A percentile compares a stretch with the other conserved stretches of the same genome.
Conservation (phyloP, 2,888 invertebrate species). For the Phalera bucephala region DNA sequence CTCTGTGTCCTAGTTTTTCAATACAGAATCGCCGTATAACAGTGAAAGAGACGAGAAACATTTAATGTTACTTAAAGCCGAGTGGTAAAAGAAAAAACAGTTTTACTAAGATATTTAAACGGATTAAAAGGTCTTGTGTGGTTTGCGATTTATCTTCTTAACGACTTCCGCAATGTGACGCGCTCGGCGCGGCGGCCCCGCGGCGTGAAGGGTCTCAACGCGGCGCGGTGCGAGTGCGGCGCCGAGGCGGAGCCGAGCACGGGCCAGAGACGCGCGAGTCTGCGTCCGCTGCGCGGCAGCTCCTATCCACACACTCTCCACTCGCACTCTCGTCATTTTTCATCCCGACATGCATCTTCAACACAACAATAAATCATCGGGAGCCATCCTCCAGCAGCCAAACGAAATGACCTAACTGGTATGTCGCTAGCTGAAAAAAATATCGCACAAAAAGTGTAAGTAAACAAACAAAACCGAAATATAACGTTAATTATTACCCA, state of each 20-base stretch:
- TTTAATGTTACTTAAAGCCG: constrained; percentile 34
- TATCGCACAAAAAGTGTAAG: constrained; percentile 66
- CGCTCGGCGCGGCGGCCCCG: constrained; percentile 29
- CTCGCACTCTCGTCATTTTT: constrained; percentile 74
- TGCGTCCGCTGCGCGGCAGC: constrained; percentile 20
- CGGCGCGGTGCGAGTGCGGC: constrained; percentile 8
- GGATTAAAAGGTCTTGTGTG: constrained; percentile 63
- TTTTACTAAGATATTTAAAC: constrained; percentile 59
- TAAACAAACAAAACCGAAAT: constrained; percentile 74
- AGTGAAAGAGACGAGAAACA: constrained; percentile 12
- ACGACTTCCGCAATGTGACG: constrained; percentile 69
- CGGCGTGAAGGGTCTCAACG: constrained; percentile 13
- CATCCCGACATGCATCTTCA: constrained; percentile 82
- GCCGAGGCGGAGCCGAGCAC: constrained; percentile 15
- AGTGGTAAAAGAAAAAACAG: constrained; percentile 37
- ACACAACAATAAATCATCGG: constrained; percentile 77
- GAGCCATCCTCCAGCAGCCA: constrained; percentile 61
- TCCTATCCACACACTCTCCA: constrained; percentile 53
- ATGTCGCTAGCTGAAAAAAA: constrained; percentile 65
- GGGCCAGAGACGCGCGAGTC: no score
- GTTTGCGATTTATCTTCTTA: constrained; percentile 73
- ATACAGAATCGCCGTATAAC: background rate
- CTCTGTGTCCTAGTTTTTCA: constrained; percentile 1
- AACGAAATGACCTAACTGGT: constrained; percentile 71
- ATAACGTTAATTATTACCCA: constrained; percentile 79